phyloP scores from a whole-genome alignment of 23 tunicate genomes.

The Ascidia mentula region DNA sequence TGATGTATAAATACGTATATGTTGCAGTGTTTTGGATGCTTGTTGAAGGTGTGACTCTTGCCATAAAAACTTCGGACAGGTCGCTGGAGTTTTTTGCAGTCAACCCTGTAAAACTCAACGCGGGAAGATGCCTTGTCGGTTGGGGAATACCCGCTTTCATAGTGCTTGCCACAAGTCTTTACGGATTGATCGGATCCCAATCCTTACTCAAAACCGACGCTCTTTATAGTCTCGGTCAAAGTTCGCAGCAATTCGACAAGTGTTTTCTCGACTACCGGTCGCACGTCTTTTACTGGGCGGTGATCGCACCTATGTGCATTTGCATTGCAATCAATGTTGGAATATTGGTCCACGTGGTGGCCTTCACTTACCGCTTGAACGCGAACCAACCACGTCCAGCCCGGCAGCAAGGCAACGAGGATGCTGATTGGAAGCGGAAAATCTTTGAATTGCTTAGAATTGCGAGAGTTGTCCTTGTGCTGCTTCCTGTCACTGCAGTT shows the following conservation, averaged over 20 bases:
- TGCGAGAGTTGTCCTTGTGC: background rate
- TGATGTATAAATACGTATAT: too few species aligned
- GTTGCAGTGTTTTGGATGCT: constrained; percentile 16
- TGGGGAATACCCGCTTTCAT: background rate
- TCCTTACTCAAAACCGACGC: background rate
- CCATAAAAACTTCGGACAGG: constrained; percentile 10
- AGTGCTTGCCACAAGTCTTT: background rate
- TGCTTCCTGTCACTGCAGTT: background rate
- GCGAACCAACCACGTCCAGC: background rate
- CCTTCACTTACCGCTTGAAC: background rate
- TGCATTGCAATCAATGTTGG: background rate
- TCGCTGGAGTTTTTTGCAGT: background rate
- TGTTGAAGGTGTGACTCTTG: constrained; percentile 4
- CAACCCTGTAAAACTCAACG: background rate
- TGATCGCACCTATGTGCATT: background rate
- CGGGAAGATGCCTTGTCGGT: background rate
- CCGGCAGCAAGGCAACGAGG: background rate
- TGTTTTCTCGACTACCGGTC: background rate
- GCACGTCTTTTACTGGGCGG: background rate
- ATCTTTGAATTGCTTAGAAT: background rate
- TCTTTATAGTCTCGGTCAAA: background rate
- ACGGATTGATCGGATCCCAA: background rate
- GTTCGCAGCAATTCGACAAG: background rate
- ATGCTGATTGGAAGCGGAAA: background rate
- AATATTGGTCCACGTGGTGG: background rate